A percentile compares a stretch with the other conserved stretches of the same genome.
Evolutionary conservation across 2,888 invertebrate genomes (phyloP).

Genomic region (Polydrusus cervinus): DNA sequence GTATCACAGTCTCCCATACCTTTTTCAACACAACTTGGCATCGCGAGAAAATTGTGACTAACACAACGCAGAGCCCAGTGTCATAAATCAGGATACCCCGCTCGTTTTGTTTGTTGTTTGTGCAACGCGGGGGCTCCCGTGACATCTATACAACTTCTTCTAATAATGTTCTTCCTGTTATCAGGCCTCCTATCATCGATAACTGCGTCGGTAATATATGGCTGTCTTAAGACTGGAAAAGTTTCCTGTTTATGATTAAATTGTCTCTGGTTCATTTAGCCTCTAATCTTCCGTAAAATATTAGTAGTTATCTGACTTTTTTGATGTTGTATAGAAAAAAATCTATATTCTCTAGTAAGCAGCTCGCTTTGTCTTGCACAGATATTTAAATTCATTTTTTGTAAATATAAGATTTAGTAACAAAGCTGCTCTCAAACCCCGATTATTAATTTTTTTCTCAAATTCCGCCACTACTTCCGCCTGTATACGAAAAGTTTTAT

Average conservation of each 20-base stretch:
- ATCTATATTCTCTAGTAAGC: no score
- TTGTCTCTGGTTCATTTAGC: conserved; percentile 44
- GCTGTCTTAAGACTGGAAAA: conserved; percentile 28
- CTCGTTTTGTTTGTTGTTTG: conserved; percentile 67
- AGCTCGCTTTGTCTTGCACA: no score
- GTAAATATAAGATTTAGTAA: no score
- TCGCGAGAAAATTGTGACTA: no score
- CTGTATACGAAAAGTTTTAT: no score
- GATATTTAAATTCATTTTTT: no score
- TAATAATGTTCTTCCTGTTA: conserved; percentile 68
- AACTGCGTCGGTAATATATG: conserved; percentile 56
- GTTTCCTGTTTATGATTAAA: conserved; percentile 54
- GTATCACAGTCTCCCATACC: no score
- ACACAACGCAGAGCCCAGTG: no score
- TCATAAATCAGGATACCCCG: conserved; percentile 66
- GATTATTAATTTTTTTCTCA: no score
- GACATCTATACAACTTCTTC: conserved; percentile 67
- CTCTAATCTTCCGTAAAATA: conserved; percentile 50
- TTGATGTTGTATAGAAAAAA: conserved; percentile 13
- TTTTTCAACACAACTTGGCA: no score
- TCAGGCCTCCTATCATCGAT: conserved; percentile 61
- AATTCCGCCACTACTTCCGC: no score
- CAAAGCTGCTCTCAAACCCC: no score
- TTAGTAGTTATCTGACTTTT: background rate
- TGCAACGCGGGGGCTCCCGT: conserved; percentile 62